These are phyloP conservation scores for Erythrolamprus reginae DNA, from an alignment of 2,113 vertebrate genomes.

Conservation along the genomic window DNA sequence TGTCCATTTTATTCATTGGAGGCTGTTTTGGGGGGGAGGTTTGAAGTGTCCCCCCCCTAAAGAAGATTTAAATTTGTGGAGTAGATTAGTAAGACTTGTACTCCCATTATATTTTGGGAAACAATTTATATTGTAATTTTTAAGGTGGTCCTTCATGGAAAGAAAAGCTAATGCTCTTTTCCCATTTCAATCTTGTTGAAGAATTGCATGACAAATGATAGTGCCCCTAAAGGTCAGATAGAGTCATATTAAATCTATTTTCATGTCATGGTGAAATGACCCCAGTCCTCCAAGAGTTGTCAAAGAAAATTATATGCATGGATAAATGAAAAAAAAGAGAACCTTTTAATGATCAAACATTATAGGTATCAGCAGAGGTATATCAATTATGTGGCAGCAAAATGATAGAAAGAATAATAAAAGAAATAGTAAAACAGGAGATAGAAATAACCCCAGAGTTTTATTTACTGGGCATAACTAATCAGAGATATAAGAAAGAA, in stretches of 20 bases:
- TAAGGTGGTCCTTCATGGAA: slow-evolving; percentile 36
- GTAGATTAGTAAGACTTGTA: slow-evolving; percentile 52
- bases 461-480: too few species aligned
- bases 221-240: slow-evolving; percentile 43
- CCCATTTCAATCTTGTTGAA: slow-evolving; percentile 45
- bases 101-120: slow-evolving; percentile 44
- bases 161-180: slow-evolving; percentile 25
- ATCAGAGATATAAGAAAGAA: too few species aligned
- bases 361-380: slow-evolving; percentile 24
- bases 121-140: slow-evolving; percentile 35
- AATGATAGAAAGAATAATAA: too few species aligned
- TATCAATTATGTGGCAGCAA: slow-evolving; percentile 1
- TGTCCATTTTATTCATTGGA: slow-evolving; percentile 29
- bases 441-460: too few species aligned
- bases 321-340: slow-evolving; percentile 32
- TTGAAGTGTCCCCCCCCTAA: slow-evolving; percentile 32
- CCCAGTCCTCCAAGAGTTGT: slow-evolving; percentile 52
- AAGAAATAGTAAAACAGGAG: too few species aligned
- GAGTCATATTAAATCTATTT: slow-evolving; percentile 61
- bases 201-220: slow-evolving; percentile 54
- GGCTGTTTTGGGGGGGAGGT: not conserved
- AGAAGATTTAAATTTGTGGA: slow-evolving; percentile 52
- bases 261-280: slow-evolving; percentile 57
- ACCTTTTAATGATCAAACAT: slow-evolving; percentile 45
- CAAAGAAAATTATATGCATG: slow-evolving; percentile 53